Percentiles rank a stretch among this genome's conserved stretches.
Evolutionary conservation across 2,797 vertebrate species (phyloP).

Genomic region (Hyperoplus lanceolatus): DNA sequence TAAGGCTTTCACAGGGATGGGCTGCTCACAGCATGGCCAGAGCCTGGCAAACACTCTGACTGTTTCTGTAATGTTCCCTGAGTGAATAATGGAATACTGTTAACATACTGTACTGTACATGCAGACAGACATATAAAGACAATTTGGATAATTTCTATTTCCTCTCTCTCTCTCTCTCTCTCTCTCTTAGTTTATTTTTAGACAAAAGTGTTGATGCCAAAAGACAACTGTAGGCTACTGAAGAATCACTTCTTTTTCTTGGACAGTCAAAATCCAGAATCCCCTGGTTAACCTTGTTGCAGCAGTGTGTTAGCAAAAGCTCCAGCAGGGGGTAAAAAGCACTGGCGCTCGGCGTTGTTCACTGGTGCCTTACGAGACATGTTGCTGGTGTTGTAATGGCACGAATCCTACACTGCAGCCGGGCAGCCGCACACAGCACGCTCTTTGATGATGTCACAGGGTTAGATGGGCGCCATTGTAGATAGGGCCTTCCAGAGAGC

Average conservation of each 20-base stretch:
- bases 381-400: slow-evolving; percentile 81
- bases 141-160: neutral
- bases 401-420: slow-evolving; percentile 76
- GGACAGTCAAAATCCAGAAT: slow-evolving; percentile 23
- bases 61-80: slow-evolving; percentile 71
- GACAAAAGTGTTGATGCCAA: neutral
- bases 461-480: slow-evolving; percentile 85
- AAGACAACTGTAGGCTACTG: neutral
- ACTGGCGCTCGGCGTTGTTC: slow-evolving; percentile 78
- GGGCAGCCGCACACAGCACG: slow-evolving; percentile 76
- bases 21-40: slow-evolving; percentile 82
- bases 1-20: slow-evolving; percentile 82
- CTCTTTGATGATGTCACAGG: slow-evolving; percentile 87
- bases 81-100: slow-evolving; percentile 77
- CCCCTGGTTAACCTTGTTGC: slow-evolving; percentile 60
- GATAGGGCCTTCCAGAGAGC: slow-evolving; percentile 78
- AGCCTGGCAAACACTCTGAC: slow-evolving; percentile 82
- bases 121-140: slow-evolving; percentile 11
- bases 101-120: slow-evolving; percentile 50
- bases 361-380: slow-evolving; percentile 81
- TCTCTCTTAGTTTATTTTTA: too few relatives aligned
- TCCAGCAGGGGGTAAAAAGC: slow-evolving; percentile 70
- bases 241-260: slow-evolving; percentile 14
- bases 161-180: neutral
- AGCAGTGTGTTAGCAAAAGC: slow-evolving; percentile 68